phyloP scores from a whole-genome alignment of 2,113 vertebrate genomes.

The Zosterops pallidus region DNA sequence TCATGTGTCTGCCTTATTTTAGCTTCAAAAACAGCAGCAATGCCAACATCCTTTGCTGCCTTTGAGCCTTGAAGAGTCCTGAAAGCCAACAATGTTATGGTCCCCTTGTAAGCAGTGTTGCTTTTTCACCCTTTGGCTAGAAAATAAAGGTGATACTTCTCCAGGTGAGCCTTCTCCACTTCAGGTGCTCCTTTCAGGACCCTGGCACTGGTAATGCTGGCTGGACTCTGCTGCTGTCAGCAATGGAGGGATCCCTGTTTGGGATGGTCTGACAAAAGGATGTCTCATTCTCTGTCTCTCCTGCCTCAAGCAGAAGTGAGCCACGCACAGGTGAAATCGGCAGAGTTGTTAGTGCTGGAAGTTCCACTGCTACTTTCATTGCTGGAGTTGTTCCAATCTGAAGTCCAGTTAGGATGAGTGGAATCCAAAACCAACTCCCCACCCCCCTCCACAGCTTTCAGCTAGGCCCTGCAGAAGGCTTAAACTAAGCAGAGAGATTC shows the following conservation, averaged over 20 bases:
- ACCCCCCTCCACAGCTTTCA: background rate
- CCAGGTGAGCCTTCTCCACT: background rate
- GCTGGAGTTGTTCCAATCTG: background rate
- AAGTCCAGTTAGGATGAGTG: background rate
- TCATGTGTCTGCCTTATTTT: slow-evolving; percentile 25
- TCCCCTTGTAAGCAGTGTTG: background rate
- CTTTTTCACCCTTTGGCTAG: background rate
- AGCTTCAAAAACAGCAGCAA: slow-evolving; percentile 13
- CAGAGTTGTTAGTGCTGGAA: background rate
- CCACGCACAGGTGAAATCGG: background rate
- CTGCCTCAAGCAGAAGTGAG: background rate
- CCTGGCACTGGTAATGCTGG: background rate
- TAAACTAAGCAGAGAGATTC: background rate
- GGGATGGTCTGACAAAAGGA: background rate
- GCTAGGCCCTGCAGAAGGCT: background rate
- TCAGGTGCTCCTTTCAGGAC: background rate
- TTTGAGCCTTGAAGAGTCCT: background rate
- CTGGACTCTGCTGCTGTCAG: background rate
- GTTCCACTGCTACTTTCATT: background rate
- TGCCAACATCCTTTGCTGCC: background rate
- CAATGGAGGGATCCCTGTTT: background rate
- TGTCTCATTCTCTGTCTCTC: background rate
- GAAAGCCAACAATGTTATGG: background rate
- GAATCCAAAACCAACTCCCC: background rate
- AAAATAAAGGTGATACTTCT: background rate